phyloP scores from a whole-genome alignment of 2,797 vertebrate species.

The Chloroceryle amazona region DNA sequence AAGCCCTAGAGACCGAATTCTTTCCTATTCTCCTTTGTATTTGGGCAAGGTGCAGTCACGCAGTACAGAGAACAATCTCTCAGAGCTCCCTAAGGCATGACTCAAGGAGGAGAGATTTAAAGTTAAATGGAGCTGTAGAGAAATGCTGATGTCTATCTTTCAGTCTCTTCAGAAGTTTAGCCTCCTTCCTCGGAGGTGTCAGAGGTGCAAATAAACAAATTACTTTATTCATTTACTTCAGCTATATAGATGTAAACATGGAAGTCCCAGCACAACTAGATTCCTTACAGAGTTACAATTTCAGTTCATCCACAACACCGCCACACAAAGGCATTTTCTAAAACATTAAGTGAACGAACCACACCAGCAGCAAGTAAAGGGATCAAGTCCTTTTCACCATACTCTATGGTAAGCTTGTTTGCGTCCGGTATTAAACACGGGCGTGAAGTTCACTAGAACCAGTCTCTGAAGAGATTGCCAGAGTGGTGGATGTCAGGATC shows the following conservation, averaged over 20 bases:
- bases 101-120: background rate
- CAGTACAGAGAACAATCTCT: background rate
- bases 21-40: background rate
- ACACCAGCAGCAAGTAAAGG: background rate
- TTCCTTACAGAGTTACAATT: background rate
- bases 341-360: background rate
- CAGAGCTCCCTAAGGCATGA: background rate
- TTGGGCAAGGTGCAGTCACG: background rate
- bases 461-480: constrained; percentile 14
- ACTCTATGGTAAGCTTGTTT: background rate
- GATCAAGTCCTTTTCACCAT: background rate
- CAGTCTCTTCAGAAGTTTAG: background rate
- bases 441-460: background rate
- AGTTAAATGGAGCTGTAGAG: background rate
- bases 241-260: background rate
- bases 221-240: background rate
- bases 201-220: background rate
- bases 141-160: background rate
- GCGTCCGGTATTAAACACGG: background rate
- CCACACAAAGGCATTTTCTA: background rate
- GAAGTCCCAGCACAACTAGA: background rate
- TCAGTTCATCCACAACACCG: background rate
- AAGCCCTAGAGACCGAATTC: constrained; percentile 8
- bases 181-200: background rate
- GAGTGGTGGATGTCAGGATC: background rate